Evolutionary conservation across 2,888 invertebrate species (phyloP).

Genomic region (Cephalotes varians): DNA sequence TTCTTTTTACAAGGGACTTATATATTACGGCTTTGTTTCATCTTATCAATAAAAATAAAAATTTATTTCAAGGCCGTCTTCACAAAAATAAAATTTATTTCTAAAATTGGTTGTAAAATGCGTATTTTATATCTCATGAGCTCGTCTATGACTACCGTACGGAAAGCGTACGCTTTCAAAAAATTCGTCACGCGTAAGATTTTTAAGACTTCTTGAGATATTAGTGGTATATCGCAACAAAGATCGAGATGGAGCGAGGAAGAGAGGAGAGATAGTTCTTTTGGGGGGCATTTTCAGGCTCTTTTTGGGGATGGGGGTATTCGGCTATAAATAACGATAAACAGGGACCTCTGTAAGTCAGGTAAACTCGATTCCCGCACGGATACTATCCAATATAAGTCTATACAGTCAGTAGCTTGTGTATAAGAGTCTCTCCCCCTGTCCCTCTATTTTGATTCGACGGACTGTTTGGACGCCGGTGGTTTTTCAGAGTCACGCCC

Average conservation of each 20-base stretch:
- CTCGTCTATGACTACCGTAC: too few relatives aligned
- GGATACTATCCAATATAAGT: constrained; percentile 64
- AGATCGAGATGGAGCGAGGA: constrained; percentile 36
- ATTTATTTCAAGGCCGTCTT: neutral
- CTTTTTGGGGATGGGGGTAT: constrained; percentile 53
- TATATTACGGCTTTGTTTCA: neutral
- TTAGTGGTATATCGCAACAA: neutral
- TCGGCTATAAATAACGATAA: constrained; percentile 83
- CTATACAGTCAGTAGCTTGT: constrained; percentile 42
- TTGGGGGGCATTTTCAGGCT: neutral
- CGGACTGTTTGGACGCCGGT: constrained; percentile 81
- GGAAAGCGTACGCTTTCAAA: neutral
- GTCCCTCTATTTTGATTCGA: constrained; percentile 33
- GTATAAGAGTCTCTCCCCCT: constrained; percentile 15
- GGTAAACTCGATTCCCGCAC: constrained; percentile 82
- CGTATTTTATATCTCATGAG: neutral
- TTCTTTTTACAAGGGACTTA: neutral
- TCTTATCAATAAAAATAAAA: neutral
- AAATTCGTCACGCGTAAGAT: neutral
- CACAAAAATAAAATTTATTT: neutral
- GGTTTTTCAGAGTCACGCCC: constrained; percentile 85
- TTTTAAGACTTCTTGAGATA: neutral
- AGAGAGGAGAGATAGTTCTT: constrained; percentile 28
- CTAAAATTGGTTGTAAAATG: too few relatives aligned
- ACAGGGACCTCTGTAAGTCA: constrained; percentile 84